Conservation (phyloP, 2,113 vertebrate species). For the Camelus bactrianus region DNA sequence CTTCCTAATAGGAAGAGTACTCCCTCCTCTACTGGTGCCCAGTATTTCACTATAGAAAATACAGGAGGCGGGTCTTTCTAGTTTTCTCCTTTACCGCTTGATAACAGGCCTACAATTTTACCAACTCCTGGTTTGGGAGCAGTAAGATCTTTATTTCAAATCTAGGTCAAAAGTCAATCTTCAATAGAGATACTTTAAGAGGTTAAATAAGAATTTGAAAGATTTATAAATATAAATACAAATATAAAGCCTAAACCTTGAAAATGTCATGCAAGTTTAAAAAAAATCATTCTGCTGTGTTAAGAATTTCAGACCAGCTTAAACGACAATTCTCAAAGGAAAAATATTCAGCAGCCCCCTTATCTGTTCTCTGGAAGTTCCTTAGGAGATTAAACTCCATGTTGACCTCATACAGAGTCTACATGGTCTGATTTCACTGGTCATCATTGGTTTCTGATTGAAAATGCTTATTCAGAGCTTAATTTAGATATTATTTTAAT, state of each 20-base stretch:
- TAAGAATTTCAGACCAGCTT: constrained; percentile 52
- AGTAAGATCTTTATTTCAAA: not conserved
- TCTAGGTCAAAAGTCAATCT: not conserved
- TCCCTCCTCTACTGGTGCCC: fast-evolving
- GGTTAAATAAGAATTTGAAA: constrained; percentile 52
- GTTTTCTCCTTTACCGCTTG: not conserved
- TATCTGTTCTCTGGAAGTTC: not conserved
- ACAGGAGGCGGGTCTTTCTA: not conserved
- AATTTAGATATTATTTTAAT: not conserved
- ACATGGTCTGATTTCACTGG: constrained; percentile 23
- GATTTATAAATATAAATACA: constrained; percentile 11
- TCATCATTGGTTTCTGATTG: not conserved
- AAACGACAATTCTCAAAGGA: constrained; percentile 46
- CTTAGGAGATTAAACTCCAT: not conserved
- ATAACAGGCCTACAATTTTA: constrained; percentile 13
- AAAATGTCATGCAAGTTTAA: constrained; percentile 39
- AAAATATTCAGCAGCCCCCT: constrained; percentile 6
- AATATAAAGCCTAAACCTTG: constrained; percentile 5
- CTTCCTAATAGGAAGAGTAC: fast-evolving
- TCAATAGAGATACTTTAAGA: not conserved
- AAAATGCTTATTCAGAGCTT: constrained; percentile 30
- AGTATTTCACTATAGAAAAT: not conserved
- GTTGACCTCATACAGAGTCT: not conserved
- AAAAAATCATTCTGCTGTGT: constrained; percentile 6
- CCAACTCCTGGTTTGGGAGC: not conserved